These are phyloP conservation scores for Cyanistes caeruleus DNA, from an alignment of 2,113 vertebrate genomes.

Conservation along the genomic window DNA sequence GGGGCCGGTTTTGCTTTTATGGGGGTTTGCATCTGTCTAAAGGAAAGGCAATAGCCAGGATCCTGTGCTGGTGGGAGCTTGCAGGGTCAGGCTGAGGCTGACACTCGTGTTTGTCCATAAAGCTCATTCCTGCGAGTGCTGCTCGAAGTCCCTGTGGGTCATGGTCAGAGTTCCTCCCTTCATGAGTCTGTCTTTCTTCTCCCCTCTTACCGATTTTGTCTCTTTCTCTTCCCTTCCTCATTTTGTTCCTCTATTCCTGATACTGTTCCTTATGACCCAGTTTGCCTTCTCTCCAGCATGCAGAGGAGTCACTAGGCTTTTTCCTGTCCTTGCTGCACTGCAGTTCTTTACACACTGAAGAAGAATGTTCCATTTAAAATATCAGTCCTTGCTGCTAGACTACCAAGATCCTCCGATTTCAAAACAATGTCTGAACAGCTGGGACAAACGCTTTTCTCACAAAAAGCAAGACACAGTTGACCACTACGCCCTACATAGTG, in stretches of 20 bases:
- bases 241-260: not conserved
- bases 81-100: not conserved
- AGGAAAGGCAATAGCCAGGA: not conserved
- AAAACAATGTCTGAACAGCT: not conserved
- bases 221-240: not conserved
- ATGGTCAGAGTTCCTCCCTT: not conserved
- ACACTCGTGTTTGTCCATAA: accelerated
- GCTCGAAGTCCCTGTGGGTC: not conserved
- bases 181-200: not conserved
- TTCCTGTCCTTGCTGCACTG: not conserved
- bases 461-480: not conserved
- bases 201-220: not conserved
- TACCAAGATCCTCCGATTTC: not conserved
- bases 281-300: not conserved
- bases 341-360: not conserved
- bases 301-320: not conserved
- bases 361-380: not conserved
- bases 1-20: not conserved
- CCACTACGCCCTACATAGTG: not conserved
- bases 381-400: not conserved
- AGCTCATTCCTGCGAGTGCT: not conserved
- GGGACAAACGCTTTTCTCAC: not conserved
- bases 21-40: not conserved
- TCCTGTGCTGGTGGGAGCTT: accelerated
- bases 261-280: not conserved